phyloP scores from a whole-genome alignment of 2,113 vertebrate species.

The Cyphomyrus discorhynchus region DNA sequence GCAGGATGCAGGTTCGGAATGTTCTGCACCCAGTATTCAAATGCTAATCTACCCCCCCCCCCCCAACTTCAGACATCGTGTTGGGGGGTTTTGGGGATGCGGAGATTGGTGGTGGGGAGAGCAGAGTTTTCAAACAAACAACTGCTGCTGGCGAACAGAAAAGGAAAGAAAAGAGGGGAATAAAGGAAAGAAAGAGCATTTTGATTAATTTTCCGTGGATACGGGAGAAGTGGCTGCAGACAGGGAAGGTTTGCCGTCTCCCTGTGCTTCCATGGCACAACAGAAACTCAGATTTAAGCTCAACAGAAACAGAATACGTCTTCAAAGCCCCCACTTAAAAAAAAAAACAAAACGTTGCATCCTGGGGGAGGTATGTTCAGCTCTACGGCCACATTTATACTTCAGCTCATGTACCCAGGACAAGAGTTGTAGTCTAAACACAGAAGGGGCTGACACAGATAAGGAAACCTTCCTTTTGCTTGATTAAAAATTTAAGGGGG shows the following conservation, averaged over 20 bases:
- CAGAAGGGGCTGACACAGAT: conserved; percentile 17
- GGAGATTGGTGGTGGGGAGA: background rate
- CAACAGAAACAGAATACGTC: conserved; percentile 21
- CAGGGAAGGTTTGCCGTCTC: background rate
- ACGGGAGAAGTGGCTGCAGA: conserved; percentile 36
- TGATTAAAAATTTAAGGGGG: background rate
- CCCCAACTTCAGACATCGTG: background rate
- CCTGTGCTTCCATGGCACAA: conserved; percentile 14
- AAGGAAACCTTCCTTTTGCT: background rate
- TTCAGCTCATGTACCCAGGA: conserved; percentile 17
- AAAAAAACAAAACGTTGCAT: conserved; percentile 4
- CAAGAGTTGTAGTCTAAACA: conserved; percentile 8
- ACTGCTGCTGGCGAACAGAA: background rate
- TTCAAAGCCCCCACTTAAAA: conserved; percentile 2
- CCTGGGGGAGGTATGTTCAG: conserved; percentile 19
- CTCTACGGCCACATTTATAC: background rate
- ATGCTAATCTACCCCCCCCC: background rate
- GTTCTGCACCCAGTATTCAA: background rate
- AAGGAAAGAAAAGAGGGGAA: background rate
- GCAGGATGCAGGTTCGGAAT: background rate
- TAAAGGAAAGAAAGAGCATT: background rate
- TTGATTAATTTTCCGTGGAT: conserved; percentile 29
- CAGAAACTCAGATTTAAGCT: conserved; percentile 19
- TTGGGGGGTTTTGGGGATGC: background rate
- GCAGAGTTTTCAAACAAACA: background rate